phyloP scores from a whole-genome alignment of 2,797 vertebrate species.

The Xiphorhynchus erythropygius region DNA sequence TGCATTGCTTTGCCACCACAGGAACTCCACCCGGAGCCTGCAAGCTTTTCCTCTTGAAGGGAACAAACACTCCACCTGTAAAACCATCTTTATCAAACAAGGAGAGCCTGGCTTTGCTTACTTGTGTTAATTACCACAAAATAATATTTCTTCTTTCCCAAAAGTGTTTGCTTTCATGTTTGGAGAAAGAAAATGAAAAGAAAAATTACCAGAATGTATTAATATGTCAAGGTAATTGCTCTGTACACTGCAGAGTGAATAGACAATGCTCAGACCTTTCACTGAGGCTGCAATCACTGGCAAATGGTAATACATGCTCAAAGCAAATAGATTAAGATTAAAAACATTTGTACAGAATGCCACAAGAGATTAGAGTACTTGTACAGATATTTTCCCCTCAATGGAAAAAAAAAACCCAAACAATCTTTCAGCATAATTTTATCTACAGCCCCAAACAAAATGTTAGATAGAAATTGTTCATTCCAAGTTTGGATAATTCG shows the following conservation, averaged over 20 bases:
- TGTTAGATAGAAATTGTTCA: background rate
- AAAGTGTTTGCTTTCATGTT: slow-evolving; percentile 15
- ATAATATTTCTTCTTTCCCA: background rate
- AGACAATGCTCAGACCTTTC: background rate
- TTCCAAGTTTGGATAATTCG: background rate
- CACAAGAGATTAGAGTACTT: background rate
- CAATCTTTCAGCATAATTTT: background rate
- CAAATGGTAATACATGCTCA: background rate
- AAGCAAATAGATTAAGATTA: background rate
- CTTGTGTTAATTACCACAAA: slow-evolving; percentile 48
- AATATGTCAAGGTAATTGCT: background rate
- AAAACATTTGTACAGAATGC: background rate
- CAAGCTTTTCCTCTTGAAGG: background rate
- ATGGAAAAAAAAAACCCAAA: background rate
- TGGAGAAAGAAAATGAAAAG: background rate
- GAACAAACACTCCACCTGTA: background rate
- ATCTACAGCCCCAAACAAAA: background rate
- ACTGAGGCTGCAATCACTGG: background rate
- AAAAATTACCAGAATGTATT: background rate
- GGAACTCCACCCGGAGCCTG: background rate
- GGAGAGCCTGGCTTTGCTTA: background rate
- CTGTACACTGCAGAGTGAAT: background rate
- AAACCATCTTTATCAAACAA: background rate
- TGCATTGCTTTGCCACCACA: background rate
- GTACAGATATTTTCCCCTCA: background rate